Conservation (phyloP, 2,797 vertebrate genomes). For the Tarsius wallacei region DNA sequence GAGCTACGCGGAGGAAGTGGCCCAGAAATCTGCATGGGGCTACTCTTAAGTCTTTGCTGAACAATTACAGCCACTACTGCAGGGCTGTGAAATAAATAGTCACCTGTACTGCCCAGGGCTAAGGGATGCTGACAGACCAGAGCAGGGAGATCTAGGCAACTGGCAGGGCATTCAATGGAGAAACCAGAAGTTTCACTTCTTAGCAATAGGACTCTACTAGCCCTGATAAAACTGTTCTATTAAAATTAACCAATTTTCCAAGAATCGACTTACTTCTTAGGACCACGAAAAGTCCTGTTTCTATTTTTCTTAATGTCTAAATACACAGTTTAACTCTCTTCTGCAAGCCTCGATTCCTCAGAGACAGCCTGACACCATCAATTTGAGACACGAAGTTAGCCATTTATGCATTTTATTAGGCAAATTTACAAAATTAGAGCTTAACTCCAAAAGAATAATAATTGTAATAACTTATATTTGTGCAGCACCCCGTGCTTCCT, state of each 20-base stretch:
- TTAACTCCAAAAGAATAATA: slow-evolving; percentile 8
- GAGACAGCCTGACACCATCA: neutral
- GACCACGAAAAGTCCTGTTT: neutral
- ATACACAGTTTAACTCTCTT: neutral
- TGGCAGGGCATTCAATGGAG: neutral
- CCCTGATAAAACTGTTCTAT: neutral
- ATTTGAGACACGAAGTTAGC: neutral
- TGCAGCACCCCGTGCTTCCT: neutral
- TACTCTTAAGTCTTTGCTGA: neutral
- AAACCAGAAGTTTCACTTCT: neutral
- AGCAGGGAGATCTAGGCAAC: neutral
- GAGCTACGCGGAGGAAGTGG: neutral
- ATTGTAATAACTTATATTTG: neutral
- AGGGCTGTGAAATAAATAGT: too few species aligned
- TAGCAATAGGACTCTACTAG: neutral
- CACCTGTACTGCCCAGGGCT: neutral
- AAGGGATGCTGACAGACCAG: accelerated
- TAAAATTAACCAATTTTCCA: neutral
- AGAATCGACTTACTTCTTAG: neutral
- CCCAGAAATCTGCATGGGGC: neutral
- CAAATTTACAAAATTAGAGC: neutral
- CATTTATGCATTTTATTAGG: neutral
- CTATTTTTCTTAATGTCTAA: neutral
- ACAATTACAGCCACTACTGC: accelerated
- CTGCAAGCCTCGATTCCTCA: neutral